Evolutionary conservation across 2,888 invertebrate species (phyloP), one percentile per base, ranked within the genome.

Genomic region (Aleiodes alternator): DNA sequence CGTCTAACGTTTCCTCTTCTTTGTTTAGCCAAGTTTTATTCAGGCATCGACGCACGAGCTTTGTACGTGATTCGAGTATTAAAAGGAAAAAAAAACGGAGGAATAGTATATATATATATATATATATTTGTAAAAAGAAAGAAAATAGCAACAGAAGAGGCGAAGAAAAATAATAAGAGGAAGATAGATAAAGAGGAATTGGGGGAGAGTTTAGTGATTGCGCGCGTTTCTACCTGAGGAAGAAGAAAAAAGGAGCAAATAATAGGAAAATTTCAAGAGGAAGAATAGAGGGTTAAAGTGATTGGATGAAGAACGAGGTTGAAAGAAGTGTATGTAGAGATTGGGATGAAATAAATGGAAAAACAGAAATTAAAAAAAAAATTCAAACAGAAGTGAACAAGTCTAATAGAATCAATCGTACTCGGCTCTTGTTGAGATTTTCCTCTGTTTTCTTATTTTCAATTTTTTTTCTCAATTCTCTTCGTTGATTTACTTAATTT

Each of bases 21-120:
- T 69, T 70, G 14, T 64, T 69, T 59, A 68, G 16, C 74, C 38
- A 43, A 70, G 56, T 70, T 70, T 56, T 70, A 56, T 57, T 55
- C 61, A 50, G 55, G 16, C 68, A 53, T 68, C 76, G 72, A 69
- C 72, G 64, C 69, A 64, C 64, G 50, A 14, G 55, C 66, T 64
- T 73, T 70, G 69, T 73, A 71, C 70, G 69, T 61, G 69, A 57
- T 73, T 73, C 72, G 43, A 76, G 76, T 76, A 69, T 75, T 55
- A 64, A 69, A 69, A 59, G 14, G 16, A 56, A 51, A 50, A 75
- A 69, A 61, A 59, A 43, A 55, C 23, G 57, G 55, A 38, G 23
- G 48, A 61, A 61, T 70, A 56, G 48, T 12, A 48, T 14, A 23
- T 43, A 53, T 34, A 43, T 31, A 73, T 34, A 34, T 34, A 34